These are phyloP conservation scores for Stramonita haemastoma DNA, from an alignment of 2,888 invertebrate genomes.

Conservation along the genomic window DNA sequence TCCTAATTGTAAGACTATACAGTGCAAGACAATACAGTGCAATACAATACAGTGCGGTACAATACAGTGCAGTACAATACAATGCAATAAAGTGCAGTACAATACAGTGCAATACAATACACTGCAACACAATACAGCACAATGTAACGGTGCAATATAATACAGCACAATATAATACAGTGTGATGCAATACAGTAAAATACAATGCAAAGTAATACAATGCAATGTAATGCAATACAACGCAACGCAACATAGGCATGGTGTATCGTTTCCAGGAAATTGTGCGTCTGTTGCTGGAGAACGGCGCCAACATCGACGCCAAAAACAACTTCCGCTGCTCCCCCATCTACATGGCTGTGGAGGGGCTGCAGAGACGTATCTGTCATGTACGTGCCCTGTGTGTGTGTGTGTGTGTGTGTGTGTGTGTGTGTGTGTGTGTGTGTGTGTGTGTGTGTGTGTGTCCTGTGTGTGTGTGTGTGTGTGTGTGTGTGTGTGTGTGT, in stretches of 20 bases:
- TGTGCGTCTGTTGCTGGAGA: constrained; percentile 70
- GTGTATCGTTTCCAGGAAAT: constrained; percentile 63
- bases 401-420: not conserved
- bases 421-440: not conserved
- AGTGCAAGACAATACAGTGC: no score
- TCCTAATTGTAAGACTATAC: no score
- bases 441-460: not conserved
- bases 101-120: no score
- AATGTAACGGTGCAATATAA: not conserved
- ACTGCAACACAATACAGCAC: no score
- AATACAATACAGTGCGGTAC: no score
- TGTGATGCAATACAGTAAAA: no score
- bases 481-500: not conserved
- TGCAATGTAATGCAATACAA: no score
- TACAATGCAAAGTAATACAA: no score
- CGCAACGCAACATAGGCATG: not conserved
- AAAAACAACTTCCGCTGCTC: constrained; percentile 71
- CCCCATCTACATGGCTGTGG: constrained; percentile 73
- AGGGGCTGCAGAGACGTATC: constrained; percentile 71
- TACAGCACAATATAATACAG: not conserved
- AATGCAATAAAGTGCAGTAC: no score
- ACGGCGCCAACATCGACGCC: constrained; percentile 74
- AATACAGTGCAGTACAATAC: no score
- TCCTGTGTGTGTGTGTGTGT: not conserved
- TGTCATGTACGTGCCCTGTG: constrained; percentile 65